These are phyloP conservation scores for Anisognathus igniventris DNA, from an alignment of 2,797 vertebrate species.

Conservation along the genomic window DNA sequence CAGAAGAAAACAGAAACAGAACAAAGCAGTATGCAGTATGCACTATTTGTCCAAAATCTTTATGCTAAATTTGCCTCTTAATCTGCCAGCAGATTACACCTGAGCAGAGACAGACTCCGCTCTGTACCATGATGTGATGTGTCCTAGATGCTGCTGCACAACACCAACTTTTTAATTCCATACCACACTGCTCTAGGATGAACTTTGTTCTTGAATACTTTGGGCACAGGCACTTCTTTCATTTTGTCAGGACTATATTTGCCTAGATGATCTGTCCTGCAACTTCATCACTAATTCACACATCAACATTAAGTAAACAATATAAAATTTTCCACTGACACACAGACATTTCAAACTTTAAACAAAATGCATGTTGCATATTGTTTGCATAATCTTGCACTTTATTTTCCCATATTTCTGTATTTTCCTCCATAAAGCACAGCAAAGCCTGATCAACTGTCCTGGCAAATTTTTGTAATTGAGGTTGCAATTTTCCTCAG, in stretches of 20 bases:
- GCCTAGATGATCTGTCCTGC: not conserved
- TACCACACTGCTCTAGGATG: not conserved
- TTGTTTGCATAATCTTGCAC: not conserved
- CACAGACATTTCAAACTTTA: not conserved
- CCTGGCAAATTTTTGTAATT: not conserved
- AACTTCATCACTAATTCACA: not conserved
- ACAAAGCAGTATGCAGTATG: not conserved
- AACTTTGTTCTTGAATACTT: not conserved
- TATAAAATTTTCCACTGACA: not conserved
- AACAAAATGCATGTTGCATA: not conserved
- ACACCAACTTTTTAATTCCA: not conserved
- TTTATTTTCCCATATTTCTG: not conserved
- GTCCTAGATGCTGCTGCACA: not conserved
- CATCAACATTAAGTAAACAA: not conserved
- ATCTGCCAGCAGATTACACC: not conserved
- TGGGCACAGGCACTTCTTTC: rapidly evolving
- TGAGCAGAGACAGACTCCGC: not conserved
- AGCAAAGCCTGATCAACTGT: not conserved
- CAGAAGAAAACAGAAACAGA: rapidly evolving
- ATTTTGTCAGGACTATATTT: not conserved
- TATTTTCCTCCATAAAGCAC: not conserved
- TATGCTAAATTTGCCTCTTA: not conserved
- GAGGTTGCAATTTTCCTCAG: not conserved
- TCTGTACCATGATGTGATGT: rapidly evolving
- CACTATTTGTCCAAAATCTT: not conserved